Evolutionary conservation across 1,140 invertebrate genomes (phyloP).

Genomic region (Zaprionus davidi): DNA sequence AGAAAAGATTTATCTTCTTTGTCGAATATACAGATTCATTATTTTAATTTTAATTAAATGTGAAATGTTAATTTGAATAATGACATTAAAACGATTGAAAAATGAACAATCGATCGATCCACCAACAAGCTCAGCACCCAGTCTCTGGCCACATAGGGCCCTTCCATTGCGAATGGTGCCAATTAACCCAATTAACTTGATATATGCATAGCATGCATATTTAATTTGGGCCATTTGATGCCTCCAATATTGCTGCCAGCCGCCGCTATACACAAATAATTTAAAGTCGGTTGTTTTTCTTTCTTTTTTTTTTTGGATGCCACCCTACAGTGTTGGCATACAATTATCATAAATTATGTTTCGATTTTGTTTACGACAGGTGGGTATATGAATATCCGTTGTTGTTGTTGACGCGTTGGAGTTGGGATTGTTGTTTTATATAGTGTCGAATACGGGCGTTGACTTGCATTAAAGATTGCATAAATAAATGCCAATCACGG

Average conservation of each 20-base stretch:
- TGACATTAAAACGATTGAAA: slow-evolving; percentile 32
- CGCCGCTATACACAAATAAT: slow-evolving; percentile 25
- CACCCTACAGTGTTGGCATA: slow-evolving; percentile 53
- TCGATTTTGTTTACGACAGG: slow-evolving; percentile 71
- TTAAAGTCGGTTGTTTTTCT: slow-evolving; percentile 40
- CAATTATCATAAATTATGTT: slow-evolving; percentile 76
- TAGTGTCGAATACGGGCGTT: slow-evolving; percentile 26
- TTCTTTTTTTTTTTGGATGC: slow-evolving; percentile 10
- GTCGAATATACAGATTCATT: neutral
- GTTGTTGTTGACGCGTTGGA: slow-evolving; percentile 25
- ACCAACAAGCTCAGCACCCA: slow-evolving; percentile 34
- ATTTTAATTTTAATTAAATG: slow-evolving; percentile 41
- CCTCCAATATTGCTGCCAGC: slow-evolving; percentile 24
- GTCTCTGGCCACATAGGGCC: slow-evolving; percentile 19
- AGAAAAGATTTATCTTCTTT: slow-evolving; percentile 3
- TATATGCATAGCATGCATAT: slow-evolving; percentile 73
- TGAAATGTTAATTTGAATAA: slow-evolving; percentile 31
- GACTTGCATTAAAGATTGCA: slow-evolving; percentile 68
- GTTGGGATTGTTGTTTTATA: slow-evolving; percentile 32
- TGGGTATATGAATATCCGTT: slow-evolving; percentile 38
- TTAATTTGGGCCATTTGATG: slow-evolving; percentile 51
- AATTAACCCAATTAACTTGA: slow-evolving; percentile 81
- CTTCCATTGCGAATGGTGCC: slow-evolving; percentile 36
- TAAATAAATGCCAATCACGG: slow-evolving; percentile 62
- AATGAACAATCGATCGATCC: slow-evolving; percentile 10